phyloP scores from a whole-genome alignment of 2,888 invertebrate species.

The Scaptomyza reducta region DNA sequence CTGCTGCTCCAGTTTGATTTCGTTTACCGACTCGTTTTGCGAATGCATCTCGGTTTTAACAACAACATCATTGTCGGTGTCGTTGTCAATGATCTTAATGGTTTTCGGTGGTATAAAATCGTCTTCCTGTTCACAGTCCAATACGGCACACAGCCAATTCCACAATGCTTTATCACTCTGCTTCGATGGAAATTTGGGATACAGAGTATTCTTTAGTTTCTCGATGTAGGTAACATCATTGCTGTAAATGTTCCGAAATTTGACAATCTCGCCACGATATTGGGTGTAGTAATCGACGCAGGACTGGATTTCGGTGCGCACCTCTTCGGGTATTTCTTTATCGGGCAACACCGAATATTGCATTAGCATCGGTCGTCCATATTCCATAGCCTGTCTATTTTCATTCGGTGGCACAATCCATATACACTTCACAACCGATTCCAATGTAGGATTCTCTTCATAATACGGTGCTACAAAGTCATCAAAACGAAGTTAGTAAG shows the following conservation, averaged over 20 bases:
- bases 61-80: constrained; percentile 51
- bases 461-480: constrained; percentile 91
- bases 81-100: constrained; percentile 80
- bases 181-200: constrained; percentile 92
- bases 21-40: constrained; percentile 30
- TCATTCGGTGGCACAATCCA: constrained; percentile 99
- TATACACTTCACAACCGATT: constrained; percentile 93
- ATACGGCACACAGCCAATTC: constrained; percentile 91
- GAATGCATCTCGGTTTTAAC: constrained; percentile 59
- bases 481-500: neutral
- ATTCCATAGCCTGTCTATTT: constrained; percentile 92
- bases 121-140: constrained; percentile 90
- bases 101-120: constrained; percentile 86
- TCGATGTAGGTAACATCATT: constrained; percentile 91
- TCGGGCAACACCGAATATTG: constrained; percentile 94
- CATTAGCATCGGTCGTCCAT: constrained; percentile 95
- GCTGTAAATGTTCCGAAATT: constrained; percentile 85
- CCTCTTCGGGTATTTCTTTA: constrained; percentile 90
- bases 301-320: constrained; percentile 93
- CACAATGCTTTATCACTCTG: constrained; percentile 91
- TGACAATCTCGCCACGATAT: constrained; percentile 87
- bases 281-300: constrained; percentile 93
- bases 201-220: constrained; percentile 92
- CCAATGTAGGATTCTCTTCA: constrained; percentile 90
- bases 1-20: constrained; percentile 63